Base-by-base conservation (phyloP, 2,113 vertebrate species). In the Dolichallabes microphthalmus region DNA sequence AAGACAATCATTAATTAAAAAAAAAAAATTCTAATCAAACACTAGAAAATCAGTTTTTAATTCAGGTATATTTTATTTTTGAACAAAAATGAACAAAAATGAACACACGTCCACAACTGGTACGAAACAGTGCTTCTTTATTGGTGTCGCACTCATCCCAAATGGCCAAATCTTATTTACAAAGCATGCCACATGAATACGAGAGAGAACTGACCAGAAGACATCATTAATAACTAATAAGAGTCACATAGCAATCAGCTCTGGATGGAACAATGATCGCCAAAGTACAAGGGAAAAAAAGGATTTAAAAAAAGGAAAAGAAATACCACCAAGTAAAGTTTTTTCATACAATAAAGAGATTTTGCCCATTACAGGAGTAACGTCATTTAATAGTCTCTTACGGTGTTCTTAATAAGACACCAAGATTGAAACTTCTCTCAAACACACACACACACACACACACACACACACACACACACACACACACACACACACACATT, bases 171-270 rank as follows among this genome's bases (percentile, higher is more conserved):
- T 86, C 85, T 94, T 95, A 95, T 95, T 95, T 95, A 95, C 94
- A 95, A 91, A 93, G 93, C 94, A 95, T 95, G 95, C 95, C 94
- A 95, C 94, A 94, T 93, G 93, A 93, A 95, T 93, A 95, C 92
- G 90, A 90, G 90, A 94, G 90, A 90, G 90, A 94, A 93, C 92
- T 89, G 91, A 94, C 92, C 92, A 85, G 94, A 93, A 91, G 90
- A 94, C 93, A 94, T 90, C 92, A 93, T 91, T 77, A 88, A 87
- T 82, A 86, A 84, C 81, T 85, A 87, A 83, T 81, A 84, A 60
- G 39, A 73, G 80, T 85, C 79, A 87, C 86, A 87, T 66, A 87
- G 92, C 92, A 91, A 94, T 93, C 92, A 91, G 89, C 88, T 93
- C 92, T 89, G 90, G 73, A 9, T 57, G 64, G 78, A 58, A 75